Evolutionary conservation across 53 echinoderm and acorn worm genomes (phyloP).

Genomic region (Pentamera pediparva): DNA sequence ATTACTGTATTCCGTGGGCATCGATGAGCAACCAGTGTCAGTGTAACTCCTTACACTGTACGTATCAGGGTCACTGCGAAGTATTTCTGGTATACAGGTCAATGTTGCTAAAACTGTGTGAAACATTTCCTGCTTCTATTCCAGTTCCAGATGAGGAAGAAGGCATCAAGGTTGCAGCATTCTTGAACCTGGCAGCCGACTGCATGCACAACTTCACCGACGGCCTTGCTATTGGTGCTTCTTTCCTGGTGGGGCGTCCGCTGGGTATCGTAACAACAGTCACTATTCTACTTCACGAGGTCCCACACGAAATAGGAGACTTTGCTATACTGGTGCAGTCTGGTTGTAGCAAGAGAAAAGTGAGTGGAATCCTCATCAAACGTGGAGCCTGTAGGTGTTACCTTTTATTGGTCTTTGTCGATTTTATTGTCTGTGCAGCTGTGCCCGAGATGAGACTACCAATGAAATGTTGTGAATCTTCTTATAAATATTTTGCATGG

Average conservation of each 20-base stretch:
- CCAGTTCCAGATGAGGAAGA: slow-evolving; percentile 41
- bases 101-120: background rate
- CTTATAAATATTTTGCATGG: no score
- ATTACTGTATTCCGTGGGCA: no score
- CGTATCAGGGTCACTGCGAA: no score
- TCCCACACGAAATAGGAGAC: slow-evolving; percentile 93
- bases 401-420: no score
- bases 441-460: no score
- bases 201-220: slow-evolving; percentile 98
- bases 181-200: slow-evolving; percentile 88
- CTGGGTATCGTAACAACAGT: slow-evolving; percentile 87
- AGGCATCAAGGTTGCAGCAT: slow-evolving; percentile 79
- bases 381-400: no score
- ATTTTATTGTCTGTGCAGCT: no score
- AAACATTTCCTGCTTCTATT: background rate
- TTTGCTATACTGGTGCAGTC: slow-evolving; percentile 98
- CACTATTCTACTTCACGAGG: slow-evolving; percentile 91
- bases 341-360: slow-evolving; percentile 93
- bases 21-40: no score
- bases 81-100: no score
- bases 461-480: no score
- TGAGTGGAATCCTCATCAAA: slow-evolving; percentile 14
- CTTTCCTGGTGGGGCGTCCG: slow-evolving; percentile 79
- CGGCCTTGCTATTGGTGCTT: slow-evolving; percentile 91
- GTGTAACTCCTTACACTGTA: no score